These are phyloP conservation scores for Lepidocolaptes lacrymiger DNA, from an alignment of 2,797 vertebrate genomes.

Conservation along the genomic window DNA sequence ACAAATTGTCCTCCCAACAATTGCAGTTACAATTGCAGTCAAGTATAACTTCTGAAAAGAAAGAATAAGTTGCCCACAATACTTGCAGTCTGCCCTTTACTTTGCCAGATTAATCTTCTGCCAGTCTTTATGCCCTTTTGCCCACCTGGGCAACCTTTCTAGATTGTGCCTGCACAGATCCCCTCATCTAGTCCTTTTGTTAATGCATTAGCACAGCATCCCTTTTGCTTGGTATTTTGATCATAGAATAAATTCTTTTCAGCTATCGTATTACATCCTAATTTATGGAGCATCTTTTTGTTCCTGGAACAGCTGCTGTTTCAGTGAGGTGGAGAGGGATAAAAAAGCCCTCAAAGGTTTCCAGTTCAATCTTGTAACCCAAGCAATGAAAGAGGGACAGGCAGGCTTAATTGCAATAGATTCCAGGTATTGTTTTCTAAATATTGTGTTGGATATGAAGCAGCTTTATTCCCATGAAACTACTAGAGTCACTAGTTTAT, in stretches of 20 bases:
- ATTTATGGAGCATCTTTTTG: background rate
- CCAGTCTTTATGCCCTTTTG: background rate
- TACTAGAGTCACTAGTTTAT: background rate
- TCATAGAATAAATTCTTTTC: background rate
- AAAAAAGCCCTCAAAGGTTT: background rate
- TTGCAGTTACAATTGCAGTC: background rate
- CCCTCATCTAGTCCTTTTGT: background rate
- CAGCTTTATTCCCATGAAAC: background rate
- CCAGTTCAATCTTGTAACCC: background rate
- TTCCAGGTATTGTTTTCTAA: constrained; percentile 1
- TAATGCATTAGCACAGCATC: background rate
- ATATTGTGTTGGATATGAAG: background rate
- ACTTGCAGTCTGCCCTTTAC: background rate
- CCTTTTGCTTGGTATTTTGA: background rate
- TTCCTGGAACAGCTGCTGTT: background rate
- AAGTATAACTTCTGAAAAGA: background rate
- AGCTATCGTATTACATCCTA: background rate
- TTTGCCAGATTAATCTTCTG: background rate
- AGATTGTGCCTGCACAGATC: background rate
- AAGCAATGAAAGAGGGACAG: background rate
- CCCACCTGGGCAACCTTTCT: background rate
- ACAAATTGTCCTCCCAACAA: background rate
- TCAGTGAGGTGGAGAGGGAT: background rate
- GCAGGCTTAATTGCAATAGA: background rate
- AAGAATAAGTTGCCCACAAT: background rate